These are phyloP conservation scores for Thamnaconus septentrionalis DNA, from an alignment of 2,113 vertebrate genomes.

Conservation along the genomic window DNA sequence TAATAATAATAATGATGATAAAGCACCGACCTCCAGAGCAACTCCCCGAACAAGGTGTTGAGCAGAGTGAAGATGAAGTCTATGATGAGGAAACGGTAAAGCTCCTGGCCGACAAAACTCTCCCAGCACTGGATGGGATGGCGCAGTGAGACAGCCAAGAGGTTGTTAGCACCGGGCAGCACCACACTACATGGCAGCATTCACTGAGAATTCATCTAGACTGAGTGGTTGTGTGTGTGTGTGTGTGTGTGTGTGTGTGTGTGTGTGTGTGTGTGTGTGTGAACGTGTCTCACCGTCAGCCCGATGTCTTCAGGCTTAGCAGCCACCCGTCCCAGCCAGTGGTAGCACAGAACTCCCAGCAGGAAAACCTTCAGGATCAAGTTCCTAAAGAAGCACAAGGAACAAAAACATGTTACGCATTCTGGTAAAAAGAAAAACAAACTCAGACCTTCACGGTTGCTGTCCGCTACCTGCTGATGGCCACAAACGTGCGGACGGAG, in stretches of 20 bases:
- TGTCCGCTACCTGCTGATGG: conserved; percentile 80
- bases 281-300: conserved; percentile 44
- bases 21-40: conserved; percentile 84
- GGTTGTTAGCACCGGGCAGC: background rate
- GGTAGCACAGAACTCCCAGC: conserved; percentile 84
- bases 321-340: conserved; percentile 82
- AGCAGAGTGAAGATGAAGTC: conserved; percentile 88
- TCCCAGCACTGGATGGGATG: conserved; percentile 87
- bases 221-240: too few species aligned
- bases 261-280: too few species aligned
- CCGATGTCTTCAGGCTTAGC: background rate
- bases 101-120: conserved; percentile 91
- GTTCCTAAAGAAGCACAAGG: conserved; percentile 75
- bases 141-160: conserved; percentile 1
- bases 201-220: background rate
- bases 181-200: background rate
- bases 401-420: background rate
- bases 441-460: background rate
- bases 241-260: too few species aligned
- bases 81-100: conserved; percentile 89
- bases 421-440: background rate
- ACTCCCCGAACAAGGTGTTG: conserved; percentile 84
- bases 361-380: conserved; percentile 82
- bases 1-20: background rate
- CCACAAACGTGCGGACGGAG: conserved; percentile 74